Conservation (phyloP, 2,888 invertebrate genomes). For the Philaethria dido region DNA sequence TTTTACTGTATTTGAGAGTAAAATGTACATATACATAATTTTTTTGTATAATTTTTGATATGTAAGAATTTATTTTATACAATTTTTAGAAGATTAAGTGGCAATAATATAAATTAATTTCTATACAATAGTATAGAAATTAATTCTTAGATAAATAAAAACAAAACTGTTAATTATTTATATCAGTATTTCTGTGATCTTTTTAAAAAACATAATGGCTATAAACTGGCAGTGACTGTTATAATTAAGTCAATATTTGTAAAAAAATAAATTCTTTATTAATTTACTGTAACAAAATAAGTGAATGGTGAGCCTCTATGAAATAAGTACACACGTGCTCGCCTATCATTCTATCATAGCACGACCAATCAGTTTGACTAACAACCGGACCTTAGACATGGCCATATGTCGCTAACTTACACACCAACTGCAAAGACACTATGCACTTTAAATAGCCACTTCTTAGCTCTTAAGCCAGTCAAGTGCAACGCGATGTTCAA, state of each 20-base stretch:
- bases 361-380: slow-evolving; percentile 58
- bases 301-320: slow-evolving; percentile 78
- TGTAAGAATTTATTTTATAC: not conserved
- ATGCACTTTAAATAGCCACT: slow-evolving; percentile 63
- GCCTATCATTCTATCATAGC: slow-evolving; percentile 70
- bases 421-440: slow-evolving; percentile 69
- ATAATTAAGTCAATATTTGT: not conserved
- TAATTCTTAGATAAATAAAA: too few species aligned
- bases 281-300: slow-evolving; percentile 68
- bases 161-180: too few species aligned
- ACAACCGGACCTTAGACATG: slow-evolving; percentile 68
- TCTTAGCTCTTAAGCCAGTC: slow-evolving; percentile 38
- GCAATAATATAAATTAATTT: too few species aligned
- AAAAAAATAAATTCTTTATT: slow-evolving; percentile 21
- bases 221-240: not conserved
- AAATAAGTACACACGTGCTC: slow-evolving; percentile 73
- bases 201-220: not conserved
- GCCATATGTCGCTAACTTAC: slow-evolving; percentile 78
- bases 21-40: too few species aligned
- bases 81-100: not conserved
- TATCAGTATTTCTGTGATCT: too few species aligned
- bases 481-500: slow-evolving; percentile 37
- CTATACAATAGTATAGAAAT: too few species aligned
- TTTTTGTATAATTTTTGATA: not conserved
- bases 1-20: too few species aligned